Conservation (phyloP, 2,797 vertebrate species). For the Mormyrus proboscirostris region DNA sequence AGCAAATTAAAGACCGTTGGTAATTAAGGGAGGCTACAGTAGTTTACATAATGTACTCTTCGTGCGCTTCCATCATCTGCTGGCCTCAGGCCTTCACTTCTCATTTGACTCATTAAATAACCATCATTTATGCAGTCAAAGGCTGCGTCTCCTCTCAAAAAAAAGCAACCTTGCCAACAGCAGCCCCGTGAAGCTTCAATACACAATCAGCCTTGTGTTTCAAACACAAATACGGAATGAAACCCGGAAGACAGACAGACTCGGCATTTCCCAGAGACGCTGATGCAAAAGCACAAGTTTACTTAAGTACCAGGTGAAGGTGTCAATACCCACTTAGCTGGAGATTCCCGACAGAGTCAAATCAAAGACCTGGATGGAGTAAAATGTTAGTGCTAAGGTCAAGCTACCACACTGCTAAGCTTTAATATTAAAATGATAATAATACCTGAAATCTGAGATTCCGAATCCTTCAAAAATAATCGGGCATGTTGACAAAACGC, state of each 20-base stretch:
- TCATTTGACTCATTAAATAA: background rate
- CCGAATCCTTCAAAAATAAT: background rate
- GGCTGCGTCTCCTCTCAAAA: background rate
- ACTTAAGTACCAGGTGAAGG: background rate
- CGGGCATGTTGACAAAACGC: background rate
- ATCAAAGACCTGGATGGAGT: background rate
- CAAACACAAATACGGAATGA: background rate
- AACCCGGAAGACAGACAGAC: background rate
- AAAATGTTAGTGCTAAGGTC: background rate
- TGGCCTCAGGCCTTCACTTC: background rate
- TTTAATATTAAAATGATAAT: background rate
- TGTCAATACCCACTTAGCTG: background rate
- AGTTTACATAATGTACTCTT: constrained; percentile 14
- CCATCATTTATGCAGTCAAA: constrained; percentile 6
- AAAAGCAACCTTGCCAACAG: background rate
- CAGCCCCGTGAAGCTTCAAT: background rate
- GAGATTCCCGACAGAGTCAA: background rate
- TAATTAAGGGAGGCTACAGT: constrained; percentile 12
- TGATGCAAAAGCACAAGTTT: background rate
- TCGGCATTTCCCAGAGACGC: background rate
- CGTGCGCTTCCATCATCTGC: background rate
- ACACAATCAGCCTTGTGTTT: background rate
- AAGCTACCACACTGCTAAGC: background rate
- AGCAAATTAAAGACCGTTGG: background rate
- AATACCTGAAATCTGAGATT: background rate